Evolutionary conservation across 1,140 invertebrate species (phyloP).

Genomic region (Hestina assimilis): DNA sequence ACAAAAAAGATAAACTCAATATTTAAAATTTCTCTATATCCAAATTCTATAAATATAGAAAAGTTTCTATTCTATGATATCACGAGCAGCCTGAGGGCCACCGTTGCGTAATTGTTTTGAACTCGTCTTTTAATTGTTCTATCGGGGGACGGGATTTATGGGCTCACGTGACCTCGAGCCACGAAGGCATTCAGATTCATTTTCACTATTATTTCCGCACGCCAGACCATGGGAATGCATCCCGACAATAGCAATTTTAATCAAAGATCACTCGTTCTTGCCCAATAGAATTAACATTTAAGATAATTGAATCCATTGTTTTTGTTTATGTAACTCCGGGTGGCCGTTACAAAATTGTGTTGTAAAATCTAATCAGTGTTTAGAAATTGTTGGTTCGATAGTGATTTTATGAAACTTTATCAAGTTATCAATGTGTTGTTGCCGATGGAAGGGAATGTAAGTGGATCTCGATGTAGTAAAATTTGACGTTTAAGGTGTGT

Average conservation of each 20-base stretch:
- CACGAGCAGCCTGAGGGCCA: constrained; percentile 63
- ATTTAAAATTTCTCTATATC: too few species aligned
- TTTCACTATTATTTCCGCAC: constrained; percentile 72
- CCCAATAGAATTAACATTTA: constrained; percentile 56
- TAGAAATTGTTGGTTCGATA: constrained; percentile 8
- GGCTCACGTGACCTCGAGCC: constrained; percentile 64
- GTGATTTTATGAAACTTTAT: background rate
- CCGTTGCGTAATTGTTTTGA: constrained; percentile 76
- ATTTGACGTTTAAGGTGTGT: constrained; percentile 2
- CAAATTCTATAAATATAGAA: too few species aligned
- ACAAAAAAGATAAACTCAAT: too few species aligned
- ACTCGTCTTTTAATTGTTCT: constrained; percentile 78
- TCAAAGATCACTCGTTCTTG: constrained; percentile 54
- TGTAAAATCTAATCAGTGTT: constrained; percentile 15
- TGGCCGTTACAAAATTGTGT: constrained; percentile 14
- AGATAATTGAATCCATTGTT: constrained; percentile 54
- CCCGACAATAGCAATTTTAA: constrained; percentile 53
- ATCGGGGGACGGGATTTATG: constrained; percentile 73
- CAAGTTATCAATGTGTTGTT: too few species aligned
- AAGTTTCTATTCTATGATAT: constrained; percentile 41
- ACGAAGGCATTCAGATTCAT: constrained; percentile 62
- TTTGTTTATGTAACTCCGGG: constrained; percentile 34
- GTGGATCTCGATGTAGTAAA: background rate
- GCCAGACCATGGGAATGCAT: constrained; percentile 56
- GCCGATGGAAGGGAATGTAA: too few species aligned